A percentile compares a stretch with the other conserved stretches of the same genome.
Evolutionary conservation across 2,888 invertebrate genomes (phyloP).

Genomic region (Brachypalpus laphriformis): DNA sequence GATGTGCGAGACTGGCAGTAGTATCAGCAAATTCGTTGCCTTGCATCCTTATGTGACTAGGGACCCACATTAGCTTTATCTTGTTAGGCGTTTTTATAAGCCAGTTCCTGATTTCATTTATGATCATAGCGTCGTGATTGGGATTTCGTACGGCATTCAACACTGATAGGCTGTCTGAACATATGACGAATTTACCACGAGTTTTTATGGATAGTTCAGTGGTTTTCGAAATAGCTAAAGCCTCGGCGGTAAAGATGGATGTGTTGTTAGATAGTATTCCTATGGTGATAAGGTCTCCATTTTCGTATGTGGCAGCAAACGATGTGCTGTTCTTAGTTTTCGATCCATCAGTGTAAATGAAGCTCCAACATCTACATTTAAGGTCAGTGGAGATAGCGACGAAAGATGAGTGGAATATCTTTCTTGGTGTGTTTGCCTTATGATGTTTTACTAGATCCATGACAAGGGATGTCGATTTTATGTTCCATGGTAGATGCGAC

Average conservation of each 20-base stretch:
- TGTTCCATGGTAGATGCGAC: too few species aligned
- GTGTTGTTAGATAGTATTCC: background rate
- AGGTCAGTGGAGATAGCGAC: too few species aligned
- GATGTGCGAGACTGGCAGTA: background rate
- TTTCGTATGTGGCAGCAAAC: background rate
- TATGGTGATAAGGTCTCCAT: background rate
- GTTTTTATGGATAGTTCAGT: background rate
- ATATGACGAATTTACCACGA: too few species aligned
- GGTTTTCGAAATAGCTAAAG: background rate
- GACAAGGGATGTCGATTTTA: too few species aligned
- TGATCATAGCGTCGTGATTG: background rate
- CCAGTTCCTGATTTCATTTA: background rate
- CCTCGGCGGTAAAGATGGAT: conserved; percentile 6
- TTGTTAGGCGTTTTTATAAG: background rate
- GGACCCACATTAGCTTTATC: background rate
- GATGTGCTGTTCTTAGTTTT: background rate
- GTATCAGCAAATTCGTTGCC: background rate
- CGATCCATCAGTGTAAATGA: background rate
- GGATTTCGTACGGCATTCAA: background rate
- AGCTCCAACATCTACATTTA: too few species aligned
- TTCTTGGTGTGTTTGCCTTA: too few species aligned
- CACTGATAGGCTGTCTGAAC: background rate
- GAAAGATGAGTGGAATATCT: too few species aligned
- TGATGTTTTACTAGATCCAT: too few species aligned
- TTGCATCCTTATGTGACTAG: background rate